Conservation (phyloP, 64 coral and sea anemone genomes). For the Trachythela sp. region DNA sequence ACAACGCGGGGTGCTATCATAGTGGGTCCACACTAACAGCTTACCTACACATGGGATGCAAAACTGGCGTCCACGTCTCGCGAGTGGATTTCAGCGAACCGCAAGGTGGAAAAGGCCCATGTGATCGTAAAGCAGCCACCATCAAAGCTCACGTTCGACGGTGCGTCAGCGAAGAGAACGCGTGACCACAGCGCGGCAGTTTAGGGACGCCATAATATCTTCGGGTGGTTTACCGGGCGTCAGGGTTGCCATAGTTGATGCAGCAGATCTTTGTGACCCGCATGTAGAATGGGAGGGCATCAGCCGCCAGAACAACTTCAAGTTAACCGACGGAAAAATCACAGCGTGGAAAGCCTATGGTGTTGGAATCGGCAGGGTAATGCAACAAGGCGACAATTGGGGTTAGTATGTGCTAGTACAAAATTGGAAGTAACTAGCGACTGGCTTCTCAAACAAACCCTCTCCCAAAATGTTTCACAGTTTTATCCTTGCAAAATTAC, state of each 20-base stretch:
- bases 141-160: conserved; percentile 49
- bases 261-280: conserved; percentile 28
- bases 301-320: conserved; percentile 51
- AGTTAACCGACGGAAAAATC: conserved; percentile 40
- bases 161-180: conserved; percentile 40
- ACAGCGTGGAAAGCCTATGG: conserved; percentile 44
- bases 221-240: conserved; percentile 37
- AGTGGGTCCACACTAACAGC: conserved; percentile 27
- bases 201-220: conserved; percentile 33
- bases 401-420: neutral
- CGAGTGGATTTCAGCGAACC: conserved; percentile 47
- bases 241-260: conserved; percentile 36
- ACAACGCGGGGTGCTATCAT: conserved; percentile 45
- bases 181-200: conserved; percentile 34
- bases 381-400: conserved; percentile 13
- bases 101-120: conserved; percentile 41
- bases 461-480: too few species aligned
- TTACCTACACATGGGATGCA: conserved; percentile 31
- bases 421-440: neutral
- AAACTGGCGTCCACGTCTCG: conserved; percentile 28
- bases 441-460: too few species aligned
- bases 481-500: too few species aligned
- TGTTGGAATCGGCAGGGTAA: conserved; percentile 34
- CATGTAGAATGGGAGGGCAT: conserved; percentile 45
- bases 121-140: conserved; percentile 47